Evolutionary conservation across 2,113 vertebrate genomes (phyloP), one percentile per base, ranked within the genome.

Genomic region (Ploceus nigricollis): DNA sequence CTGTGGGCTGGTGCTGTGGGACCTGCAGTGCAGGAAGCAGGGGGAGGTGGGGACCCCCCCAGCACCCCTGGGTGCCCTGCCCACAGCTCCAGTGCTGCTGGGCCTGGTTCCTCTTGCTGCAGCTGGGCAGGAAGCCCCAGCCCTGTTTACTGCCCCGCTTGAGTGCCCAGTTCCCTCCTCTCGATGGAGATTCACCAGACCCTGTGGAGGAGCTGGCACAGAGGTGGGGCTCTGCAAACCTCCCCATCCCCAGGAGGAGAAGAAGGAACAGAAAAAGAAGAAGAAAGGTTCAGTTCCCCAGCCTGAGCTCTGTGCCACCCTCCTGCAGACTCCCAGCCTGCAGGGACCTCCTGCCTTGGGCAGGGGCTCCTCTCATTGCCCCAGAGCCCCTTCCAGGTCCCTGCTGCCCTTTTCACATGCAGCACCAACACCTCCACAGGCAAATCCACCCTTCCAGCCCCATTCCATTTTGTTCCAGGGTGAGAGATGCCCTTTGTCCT

Each of bases 61-160:
- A 21, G 78, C 70, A 71, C 88, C 72, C 76, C 7, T 2, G 51
- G 61, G 70, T 79, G 65, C 69, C 81, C 84, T 89, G 54, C 30
- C 78, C 2, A 0, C 90, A 76, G 68, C 60, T 42, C 83, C 37
- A 22, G 50, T 58, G 68, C 77, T 60, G 40, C 51, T 24, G 66
- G 58, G 78, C 88, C 71, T 90, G 3, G 82, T 97, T 96, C 95
- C 96, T 96, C 93, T 92, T 91, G 94, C 89, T 58, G 94, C 95
- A 97, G 94, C 71, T 96, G 96, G 68, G 87, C 95, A 96, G 95
- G 96, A 97, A 97, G 79, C 68, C 24, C 71, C 82, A 75, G 79
- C 93, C 69, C 92, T 96, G 95, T 96, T 97, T 96, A 92, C 48
- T 1, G 64, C 51, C 8, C 28, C 9, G 85, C 96, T 95, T 89